phyloP scores from a whole-genome alignment of 2,113 vertebrate species.

The Drymodes brunneopygia region DNA sequence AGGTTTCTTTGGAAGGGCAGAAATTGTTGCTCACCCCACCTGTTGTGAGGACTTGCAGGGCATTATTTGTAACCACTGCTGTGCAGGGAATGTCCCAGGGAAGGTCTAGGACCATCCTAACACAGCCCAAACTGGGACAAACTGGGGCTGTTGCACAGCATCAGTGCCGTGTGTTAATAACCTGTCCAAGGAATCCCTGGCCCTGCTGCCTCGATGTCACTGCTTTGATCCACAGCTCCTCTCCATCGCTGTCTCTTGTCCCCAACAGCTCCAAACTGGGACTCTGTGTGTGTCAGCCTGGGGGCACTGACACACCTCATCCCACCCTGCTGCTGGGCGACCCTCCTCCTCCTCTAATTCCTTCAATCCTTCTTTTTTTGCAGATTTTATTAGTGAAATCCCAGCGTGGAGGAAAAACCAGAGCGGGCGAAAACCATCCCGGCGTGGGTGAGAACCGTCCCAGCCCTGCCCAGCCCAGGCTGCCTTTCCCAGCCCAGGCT shows the following conservation, averaged over 20 bases:
- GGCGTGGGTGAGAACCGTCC: rapidly evolving
- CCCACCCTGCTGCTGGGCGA: neutral
- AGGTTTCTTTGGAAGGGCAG: neutral
- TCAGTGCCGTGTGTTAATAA: neutral
- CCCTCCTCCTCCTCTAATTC: neutral
- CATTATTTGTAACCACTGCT: neutral
- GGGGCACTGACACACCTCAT: neutral
- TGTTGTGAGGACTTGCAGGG: rapidly evolving
- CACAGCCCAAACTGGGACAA: neutral
- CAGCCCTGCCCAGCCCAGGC: neutral
- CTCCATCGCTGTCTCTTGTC: neutral
- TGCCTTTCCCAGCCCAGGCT: rapidly evolving
- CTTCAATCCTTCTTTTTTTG: neutral
- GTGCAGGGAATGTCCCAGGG: neutral
- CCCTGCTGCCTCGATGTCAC: neutral
- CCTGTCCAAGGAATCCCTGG: neutral
- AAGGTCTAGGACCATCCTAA: neutral
- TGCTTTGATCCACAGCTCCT: neutral
- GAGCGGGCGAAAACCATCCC: rapidly evolving
- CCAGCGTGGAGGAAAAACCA: rapidly evolving
- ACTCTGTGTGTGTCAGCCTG: neutral
- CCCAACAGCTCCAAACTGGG: neutral
- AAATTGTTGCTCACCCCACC: neutral
- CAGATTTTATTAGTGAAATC: neutral
- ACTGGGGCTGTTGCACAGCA: neutral